Base-by-base conservation (phyloP, 2,888 invertebrate species). In the Drosophila mimica region DNA sequence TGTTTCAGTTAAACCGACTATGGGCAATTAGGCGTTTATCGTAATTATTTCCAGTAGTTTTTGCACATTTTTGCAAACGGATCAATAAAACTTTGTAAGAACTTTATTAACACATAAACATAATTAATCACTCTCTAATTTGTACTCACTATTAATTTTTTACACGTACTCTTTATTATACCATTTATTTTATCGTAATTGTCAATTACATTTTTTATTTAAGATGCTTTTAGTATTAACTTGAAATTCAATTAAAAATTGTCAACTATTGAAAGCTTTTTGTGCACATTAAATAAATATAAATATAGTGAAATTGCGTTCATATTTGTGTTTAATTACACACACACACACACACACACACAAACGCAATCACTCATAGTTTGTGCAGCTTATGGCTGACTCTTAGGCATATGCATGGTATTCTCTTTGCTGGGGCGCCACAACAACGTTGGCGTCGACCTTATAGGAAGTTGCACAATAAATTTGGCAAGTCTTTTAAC, bases 401-500 rank as follows among this genome's bases (percentile, higher is more conserved):
- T 56, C 17, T 13, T 38, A 38, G 59, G 52, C 43, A 15, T 36
- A 57, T 60, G 51, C 49, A 71, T 65, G 49, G 59, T 53, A 68
- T 59, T 76, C 60, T 17, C 65, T 71, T 76, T 71, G 76, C 67
- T 43, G 43, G 51, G 52, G 52, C 36, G 70, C 28, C 60, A 56
- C 58, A 68, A 49, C 28, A 70, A 54, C 31, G 43, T 60, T 54
- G 60, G n/a, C 70, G 36, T 61, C 68, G 78, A 75, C 83, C 68
- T 69, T 31, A 6, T 25, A 20, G 20, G 4, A 36, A 20, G 79
- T 79, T 79, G 71, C 66, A 71, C 49, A 78, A 76, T 79, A 79
- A 81, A 76, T 85, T 73, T 63, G 36, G 60, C 56, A 67, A 88
- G 81, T 83, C 87, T 77, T 70, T 76, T 71, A 74, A 72, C 56